phyloP scores from a whole-genome alignment of 2,888 invertebrate species.

The Synanthedon formicaeformis region DNA sequence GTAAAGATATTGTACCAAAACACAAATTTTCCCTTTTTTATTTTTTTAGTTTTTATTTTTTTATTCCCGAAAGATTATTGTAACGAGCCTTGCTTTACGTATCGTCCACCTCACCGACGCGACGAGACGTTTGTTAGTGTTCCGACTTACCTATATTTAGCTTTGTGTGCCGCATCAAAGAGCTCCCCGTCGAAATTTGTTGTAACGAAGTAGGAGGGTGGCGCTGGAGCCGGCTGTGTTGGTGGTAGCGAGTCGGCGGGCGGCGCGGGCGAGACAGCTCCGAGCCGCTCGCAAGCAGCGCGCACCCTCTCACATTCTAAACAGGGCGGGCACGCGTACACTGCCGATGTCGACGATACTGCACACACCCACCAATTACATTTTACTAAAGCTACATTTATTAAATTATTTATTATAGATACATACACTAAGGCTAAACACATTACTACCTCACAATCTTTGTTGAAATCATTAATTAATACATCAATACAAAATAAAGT shows the following conservation, averaged over 20 bases:
- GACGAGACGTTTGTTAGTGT: too few species aligned
- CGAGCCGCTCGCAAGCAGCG: conserved; percentile 60
- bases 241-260: conserved; percentile 45
- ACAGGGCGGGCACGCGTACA: conserved; percentile 59
- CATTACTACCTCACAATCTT: neutral
- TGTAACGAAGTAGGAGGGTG: conserved; percentile 71
- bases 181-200: conserved; percentile 79
- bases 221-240: conserved; percentile 41
- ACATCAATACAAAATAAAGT: too few species aligned
- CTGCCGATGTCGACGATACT: conserved; percentile 54
- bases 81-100: too few species aligned
- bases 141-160: conserved; percentile 51
- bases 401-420: neutral
- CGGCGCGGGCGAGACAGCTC: conserved; percentile 52
- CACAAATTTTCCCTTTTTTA: too few species aligned
- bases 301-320: conserved; percentile 63
- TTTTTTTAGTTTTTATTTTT: too few species aligned
- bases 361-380: conserved; percentile 11
- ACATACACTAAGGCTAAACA: conserved; percentile 3
- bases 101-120: too few species aligned
- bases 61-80: too few species aligned
- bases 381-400: neutral
- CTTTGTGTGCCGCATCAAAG: conserved; percentile 75
- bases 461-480: conserved; percentile 1
- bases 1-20: too few species aligned